Evolutionary conservation across 2,888 invertebrate species (phyloP).

Genomic region (Boloria selene): DNA sequence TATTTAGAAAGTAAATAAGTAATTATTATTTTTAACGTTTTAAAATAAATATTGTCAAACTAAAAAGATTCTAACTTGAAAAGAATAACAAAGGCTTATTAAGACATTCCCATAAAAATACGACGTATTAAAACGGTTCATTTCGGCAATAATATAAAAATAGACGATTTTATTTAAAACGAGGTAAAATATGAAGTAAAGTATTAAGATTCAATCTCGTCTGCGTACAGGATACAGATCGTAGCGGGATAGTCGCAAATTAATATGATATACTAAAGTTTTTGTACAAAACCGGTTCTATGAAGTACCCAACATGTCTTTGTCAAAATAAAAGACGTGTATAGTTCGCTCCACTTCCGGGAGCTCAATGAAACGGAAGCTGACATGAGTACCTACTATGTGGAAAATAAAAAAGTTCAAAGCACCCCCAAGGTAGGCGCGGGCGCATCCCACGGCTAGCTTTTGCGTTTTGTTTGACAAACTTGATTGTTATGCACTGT

Average conservation of each 20-base stretch:
- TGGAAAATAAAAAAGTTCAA: conserved; percentile 50
- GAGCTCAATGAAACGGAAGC: conserved; percentile 63
- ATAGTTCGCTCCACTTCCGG: conserved; percentile 53
- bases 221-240: conserved; percentile 13
- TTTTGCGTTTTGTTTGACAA: no score
- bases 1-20: no score
- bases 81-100: no score
- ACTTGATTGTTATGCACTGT: no score
- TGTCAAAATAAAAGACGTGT: conserved; percentile 29
- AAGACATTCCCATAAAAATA: no score
- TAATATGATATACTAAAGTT: background rate
- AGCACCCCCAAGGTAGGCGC: conserved; percentile 58
- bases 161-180: background rate
- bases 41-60: no score
- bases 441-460: conserved; percentile 13
- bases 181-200: conserved; percentile 1
- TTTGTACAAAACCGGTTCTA: conserved; percentile 12
- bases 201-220: background rate
- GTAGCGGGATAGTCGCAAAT: conserved; percentile 11
- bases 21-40: no score
- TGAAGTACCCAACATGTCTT: conserved; percentile 21
- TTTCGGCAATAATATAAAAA: no score
- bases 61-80: no score
- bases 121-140: no score
- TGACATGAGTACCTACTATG: conserved; percentile 48